Base-by-base conservation (phyloP, 1,140 invertebrate genomes). In the Bactericera cockerelli region DNA sequence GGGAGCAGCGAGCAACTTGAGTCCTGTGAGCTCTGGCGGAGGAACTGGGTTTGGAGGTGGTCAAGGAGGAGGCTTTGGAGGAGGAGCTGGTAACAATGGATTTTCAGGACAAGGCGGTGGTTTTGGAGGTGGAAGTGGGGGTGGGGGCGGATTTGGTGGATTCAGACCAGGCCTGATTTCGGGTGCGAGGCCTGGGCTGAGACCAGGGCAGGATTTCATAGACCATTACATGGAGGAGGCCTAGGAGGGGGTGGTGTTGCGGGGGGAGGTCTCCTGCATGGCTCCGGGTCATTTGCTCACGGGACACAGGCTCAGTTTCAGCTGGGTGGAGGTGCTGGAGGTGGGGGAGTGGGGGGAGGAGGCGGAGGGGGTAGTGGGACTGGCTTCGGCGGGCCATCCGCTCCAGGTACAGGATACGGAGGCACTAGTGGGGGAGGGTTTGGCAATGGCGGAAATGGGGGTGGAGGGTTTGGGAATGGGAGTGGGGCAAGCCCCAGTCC, bases 381-480 rank as follows among this genome's bases (percentile, higher is more conserved):
- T 39, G 33, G 33, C 8, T 16, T 4, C 16, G 16, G 38, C 28
- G 58, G 16, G 16, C 22, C 38, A 14, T 59, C 53, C 16, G 58
- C 38, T 24, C 53, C 33, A 54, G 25, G 31, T 26, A 19, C 25
- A 13, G 21, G 22, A 28, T 49, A 19, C 19, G 26, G 3, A 49
- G 42, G n/a, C 19, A 49, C 6, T 49, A 49, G 3, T 49, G 42
- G 42, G 16, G 31, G 38, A 1, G 31, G 25, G 4, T 39, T 49
- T 24, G 28, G 2, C n/a, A n/a, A 14, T 10, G 31, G 25, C 21
- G 22, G 26, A 26, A 56, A 42, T 22, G 31, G 49, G 13, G 55
- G 60, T 1, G 56, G 42, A 24, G 56, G 25, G n/a, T 31, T n/a
- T n/a, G 56, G 60, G 24, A 26, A 19, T 28, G 26, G 59, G 2